These are phyloP conservation scores for Listronotus bonariensis DNA, from an alignment of 1,140 invertebrate genomes.

Conservation along the genomic window DNA sequence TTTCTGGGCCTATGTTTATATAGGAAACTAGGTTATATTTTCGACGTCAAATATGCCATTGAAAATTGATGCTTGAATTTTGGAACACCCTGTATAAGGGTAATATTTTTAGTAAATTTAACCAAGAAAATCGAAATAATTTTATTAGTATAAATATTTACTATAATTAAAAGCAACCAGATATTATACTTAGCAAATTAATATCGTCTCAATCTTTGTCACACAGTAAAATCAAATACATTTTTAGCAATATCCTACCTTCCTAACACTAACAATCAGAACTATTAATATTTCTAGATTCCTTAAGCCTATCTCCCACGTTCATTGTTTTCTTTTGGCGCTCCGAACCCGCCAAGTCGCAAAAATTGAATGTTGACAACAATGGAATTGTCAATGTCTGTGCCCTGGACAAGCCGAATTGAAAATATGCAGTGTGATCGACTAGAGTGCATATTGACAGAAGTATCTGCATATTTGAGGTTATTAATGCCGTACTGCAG, in stretches of 20 bases:
- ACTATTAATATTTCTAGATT: slow-evolving; percentile 90
- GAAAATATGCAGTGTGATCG: slow-evolving; percentile 89
- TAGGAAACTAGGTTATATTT: too few relatives aligned
- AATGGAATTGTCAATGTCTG: slow-evolving; percentile 13
- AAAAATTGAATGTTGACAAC: slow-evolving; percentile 69
- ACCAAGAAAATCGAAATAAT: too few relatives aligned
- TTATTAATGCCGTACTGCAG: slow-evolving; percentile 79
- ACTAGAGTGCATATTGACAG: slow-evolving; percentile 82
- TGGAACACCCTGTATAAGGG: too few relatives aligned
- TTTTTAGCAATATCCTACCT: slow-evolving; percentile 58
- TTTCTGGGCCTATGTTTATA: too few relatives aligned
- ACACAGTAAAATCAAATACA: too few relatives aligned
- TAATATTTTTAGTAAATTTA: too few relatives aligned
- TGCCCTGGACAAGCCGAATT: slow-evolving; percentile 69
- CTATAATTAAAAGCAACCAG: too few relatives aligned
- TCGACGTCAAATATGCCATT: too few relatives aligned
- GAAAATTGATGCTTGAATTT: too few relatives aligned
- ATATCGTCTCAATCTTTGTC: too few relatives aligned
- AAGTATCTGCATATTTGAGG: slow-evolving; percentile 82
- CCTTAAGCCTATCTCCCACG: slow-evolving; percentile 79
- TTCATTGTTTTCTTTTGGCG: slow-evolving; percentile 83
- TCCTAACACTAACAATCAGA: slow-evolving; percentile 86
- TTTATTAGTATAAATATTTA: too few relatives aligned
- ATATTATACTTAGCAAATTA: too few relatives aligned
- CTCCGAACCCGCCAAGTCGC: slow-evolving; percentile 92